phyloP scores from a whole-genome alignment of 1,140 invertebrate genomes.

The Luehdorfia chinensis region DNA sequence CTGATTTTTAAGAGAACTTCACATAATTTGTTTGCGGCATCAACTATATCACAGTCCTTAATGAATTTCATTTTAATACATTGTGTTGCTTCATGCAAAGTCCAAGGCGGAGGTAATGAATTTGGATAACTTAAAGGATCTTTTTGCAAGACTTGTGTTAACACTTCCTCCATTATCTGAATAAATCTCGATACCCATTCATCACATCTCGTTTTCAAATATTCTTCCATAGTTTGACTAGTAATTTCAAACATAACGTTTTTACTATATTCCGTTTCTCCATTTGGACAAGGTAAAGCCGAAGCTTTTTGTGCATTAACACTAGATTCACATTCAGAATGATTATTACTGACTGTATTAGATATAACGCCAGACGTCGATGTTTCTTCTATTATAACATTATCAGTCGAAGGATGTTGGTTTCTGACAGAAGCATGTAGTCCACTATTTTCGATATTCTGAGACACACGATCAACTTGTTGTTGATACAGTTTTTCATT shows the following conservation, averaged over 20 bases:
- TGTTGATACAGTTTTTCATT: background rate
- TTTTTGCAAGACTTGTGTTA: constrained; percentile 43
- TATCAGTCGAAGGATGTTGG: constrained; percentile 7
- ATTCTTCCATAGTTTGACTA: constrained; percentile 40
- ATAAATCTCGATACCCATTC: constrained; percentile 57
- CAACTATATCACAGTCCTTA: constrained; percentile 29
- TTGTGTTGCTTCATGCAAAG: constrained; percentile 47
- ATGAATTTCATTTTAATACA: constrained; percentile 45
- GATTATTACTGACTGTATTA: constrained; percentile 1
- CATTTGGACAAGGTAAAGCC: too few relatives aligned
- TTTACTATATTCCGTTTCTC: too few relatives aligned
- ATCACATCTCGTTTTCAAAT: constrained; percentile 42
- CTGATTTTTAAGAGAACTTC: constrained; percentile 38
- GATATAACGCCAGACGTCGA: constrained; percentile 32
- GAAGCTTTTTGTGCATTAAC: background rate
- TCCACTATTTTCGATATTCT: too few relatives aligned
- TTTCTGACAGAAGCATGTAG: constrained; percentile 1
- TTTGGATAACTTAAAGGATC: constrained; percentile 27
- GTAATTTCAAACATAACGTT: constrained; percentile 52
- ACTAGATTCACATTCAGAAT: background rate
- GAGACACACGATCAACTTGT: too few relatives aligned
- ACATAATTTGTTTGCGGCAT: constrained; percentile 43
- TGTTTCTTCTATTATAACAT: constrained; percentile 29
- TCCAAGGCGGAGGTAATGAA: constrained; percentile 45
- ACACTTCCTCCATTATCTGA: constrained; percentile 65